Base-by-base conservation (phyloP, 2,797 vertebrate species). In the Poecilia gillii region DNA sequence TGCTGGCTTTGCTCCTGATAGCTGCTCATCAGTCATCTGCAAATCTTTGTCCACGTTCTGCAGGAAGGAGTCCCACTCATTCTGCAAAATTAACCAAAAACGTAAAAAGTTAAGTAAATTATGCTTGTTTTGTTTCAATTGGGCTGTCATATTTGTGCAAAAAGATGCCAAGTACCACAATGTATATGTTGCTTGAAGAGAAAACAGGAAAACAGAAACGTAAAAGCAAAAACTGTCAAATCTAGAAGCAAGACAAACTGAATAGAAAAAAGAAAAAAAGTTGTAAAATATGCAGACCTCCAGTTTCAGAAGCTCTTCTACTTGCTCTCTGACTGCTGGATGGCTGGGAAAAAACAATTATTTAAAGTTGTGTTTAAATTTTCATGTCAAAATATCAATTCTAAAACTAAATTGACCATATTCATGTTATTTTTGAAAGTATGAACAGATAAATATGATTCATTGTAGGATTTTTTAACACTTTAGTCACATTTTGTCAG, bases 61-160 rank as follows among this genome's bases (percentile, higher is more conserved):
- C 85, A 96, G 90, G 87, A 96, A 96, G 33, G 81, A 78, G 88
- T 96, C 94, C 96, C 96, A 96, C n/a, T 95, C 91, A 1, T 16
- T 83, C 96, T 96, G 78, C 62, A 75, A 25, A 68, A 73, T 0
- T 9, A 45, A 71, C 25, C 41, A 45, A 5, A 71, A 71, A 25
- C 13, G 36, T 18, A 45, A 45, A 25, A 43, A n/a, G 23, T n/a
- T 25, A n/a, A 6, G 0, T 6, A 43, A 43, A 14, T 13, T n/a
- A n/a, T 25, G 36, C 64, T 20, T 41, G 36, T 70, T n/a, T 70
- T 70, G 39, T n/a, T 43, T n/a, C 25, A 43, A 43, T 6, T 13
- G 20, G 23, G 39, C 36, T 70, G 41, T 41, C 13, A 66, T 39
- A 66, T 66, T 66, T 36, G 31, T 39, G 64, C 7, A 18, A 36